phyloP scores from a whole-genome alignment of 2,113 vertebrate genomes.

The Heterotilapia buettikoferi region DNA sequence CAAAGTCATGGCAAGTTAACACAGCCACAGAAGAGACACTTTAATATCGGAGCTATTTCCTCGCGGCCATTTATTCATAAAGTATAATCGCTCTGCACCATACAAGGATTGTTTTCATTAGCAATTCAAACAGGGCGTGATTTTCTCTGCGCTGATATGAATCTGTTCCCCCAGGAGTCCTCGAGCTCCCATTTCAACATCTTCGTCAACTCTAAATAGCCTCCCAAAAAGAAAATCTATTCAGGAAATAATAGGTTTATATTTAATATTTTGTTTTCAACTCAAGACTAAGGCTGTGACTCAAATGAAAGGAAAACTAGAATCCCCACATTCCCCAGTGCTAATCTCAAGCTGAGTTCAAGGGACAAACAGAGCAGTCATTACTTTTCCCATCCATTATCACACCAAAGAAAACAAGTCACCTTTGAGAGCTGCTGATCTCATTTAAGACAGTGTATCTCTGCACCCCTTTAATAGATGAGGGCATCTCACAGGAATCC shows the following conservation, averaged over 20 bases:
- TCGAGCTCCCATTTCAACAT: slow-evolving; percentile 13
- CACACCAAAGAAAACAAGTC: slow-evolving; percentile 11
- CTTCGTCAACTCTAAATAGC: slow-evolving; percentile 31
- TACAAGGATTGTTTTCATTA: slow-evolving; percentile 46
- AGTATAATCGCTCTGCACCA: slow-evolving; percentile 10
- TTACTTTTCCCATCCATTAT: slow-evolving; percentile 26
- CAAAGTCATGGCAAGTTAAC: not conserved
- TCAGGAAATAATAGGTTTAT: not conserved
- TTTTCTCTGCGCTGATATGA: slow-evolving; percentile 33
- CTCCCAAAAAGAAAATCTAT: not conserved
- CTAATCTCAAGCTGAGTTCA: not conserved
- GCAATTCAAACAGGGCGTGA: slow-evolving; percentile 42
- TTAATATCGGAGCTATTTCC: slow-evolving; percentile 3
- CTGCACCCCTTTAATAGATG: slow-evolving; percentile 20
- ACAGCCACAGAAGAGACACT: not conserved
- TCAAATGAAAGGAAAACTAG: not conserved
- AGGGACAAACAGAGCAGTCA: slow-evolving; percentile 7
- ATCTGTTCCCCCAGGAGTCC: slow-evolving; percentile 23
- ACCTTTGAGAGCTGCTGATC: slow-evolving; percentile 32
- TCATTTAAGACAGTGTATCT: slow-evolving; percentile 21
- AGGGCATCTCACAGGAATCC: slow-evolving; percentile 37
- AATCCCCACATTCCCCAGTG: not conserved
- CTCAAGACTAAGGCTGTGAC: not conserved
- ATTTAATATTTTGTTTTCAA: not conserved
- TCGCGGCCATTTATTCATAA: slow-evolving; percentile 31